Evolutionary conservation across 2,113 vertebrate genomes (phyloP).

Genomic region (Cathartes aura): DNA sequence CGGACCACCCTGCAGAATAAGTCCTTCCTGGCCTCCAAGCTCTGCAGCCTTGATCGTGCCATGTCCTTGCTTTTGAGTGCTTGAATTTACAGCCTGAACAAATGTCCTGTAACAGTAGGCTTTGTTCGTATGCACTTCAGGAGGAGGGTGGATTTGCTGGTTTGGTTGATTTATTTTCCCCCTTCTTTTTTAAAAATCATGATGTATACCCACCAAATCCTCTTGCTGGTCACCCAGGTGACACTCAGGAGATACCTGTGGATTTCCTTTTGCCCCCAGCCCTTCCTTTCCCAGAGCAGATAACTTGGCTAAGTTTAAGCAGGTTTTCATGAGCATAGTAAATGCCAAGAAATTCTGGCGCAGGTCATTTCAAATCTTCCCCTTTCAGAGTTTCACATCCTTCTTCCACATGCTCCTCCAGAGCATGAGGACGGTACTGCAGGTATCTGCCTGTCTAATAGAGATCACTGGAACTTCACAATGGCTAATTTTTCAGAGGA

Average conservation of each 20-base stretch:
- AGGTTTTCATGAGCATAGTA: not conserved
- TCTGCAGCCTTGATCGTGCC: rapidly evolving
- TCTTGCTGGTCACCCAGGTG: not conserved
- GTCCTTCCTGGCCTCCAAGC: not conserved
- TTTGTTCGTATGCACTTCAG: not conserved
- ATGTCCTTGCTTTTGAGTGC: not conserved
- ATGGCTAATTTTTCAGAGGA: not conserved
- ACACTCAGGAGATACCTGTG: not conserved
- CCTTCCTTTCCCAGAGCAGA: not conserved
- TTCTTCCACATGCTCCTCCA: not conserved
- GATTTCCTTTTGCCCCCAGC: not conserved
- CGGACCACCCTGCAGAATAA: not conserved
- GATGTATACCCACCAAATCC: not conserved
- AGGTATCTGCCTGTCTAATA: not conserved
- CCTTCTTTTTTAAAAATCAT: rapidly evolving
- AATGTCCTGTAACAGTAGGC: not conserved
- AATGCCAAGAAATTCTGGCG: not conserved
- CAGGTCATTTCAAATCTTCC: not conserved
- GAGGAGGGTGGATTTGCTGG: not conserved
- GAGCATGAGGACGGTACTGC: not conserved
- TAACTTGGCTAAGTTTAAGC: not conserved
- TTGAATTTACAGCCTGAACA: not conserved
- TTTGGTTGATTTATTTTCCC: not conserved
- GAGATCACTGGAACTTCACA: not conserved
- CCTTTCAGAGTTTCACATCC: not conserved